A percentile compares a stretch with the other conserved stretches of the same genome.
These are phyloP conservation scores for Sphaerophoria taeniata DNA, from an alignment of 2,888 invertebrate genomes.

Conservation along the genomic window DNA sequence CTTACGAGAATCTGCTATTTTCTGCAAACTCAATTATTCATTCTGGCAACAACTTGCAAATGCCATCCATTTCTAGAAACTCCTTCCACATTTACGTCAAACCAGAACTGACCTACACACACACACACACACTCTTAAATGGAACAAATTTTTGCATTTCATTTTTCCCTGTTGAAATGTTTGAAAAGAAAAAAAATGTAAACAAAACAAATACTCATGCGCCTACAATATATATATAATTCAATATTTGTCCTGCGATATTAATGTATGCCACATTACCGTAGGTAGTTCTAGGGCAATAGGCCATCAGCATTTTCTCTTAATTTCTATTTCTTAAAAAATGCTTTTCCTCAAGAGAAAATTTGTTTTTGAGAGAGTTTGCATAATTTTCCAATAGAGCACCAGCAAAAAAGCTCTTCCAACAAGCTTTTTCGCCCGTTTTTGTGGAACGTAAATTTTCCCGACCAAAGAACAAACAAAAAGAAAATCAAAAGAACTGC, in stretches of 20 bases:
- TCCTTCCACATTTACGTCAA: conserved; percentile 12
- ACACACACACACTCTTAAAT: background rate
- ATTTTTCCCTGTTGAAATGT: background rate
- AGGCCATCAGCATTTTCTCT: conserved; percentile 68
- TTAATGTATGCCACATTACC: conserved; percentile 39
- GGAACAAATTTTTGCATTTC: background rate
- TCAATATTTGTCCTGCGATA: conserved; percentile 26
- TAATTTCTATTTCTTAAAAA: background rate
- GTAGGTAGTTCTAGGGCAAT: conserved; percentile 56
- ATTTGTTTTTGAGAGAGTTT: conserved; percentile 19
- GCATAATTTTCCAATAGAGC: conserved; percentile 48
- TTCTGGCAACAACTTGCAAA: conserved; percentile 41
- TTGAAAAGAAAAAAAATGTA: conserved; percentile 48
- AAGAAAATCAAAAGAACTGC: conserved; percentile 23
- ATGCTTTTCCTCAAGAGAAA: conserved; percentile 17
- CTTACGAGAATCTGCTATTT: background rate
- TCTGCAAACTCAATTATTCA: background rate
- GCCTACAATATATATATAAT: conserved; percentile 16
- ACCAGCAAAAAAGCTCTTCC: conserved; percentile 50
- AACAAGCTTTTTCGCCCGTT: conserved; percentile 36
- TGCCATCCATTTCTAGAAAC: conserved; percentile 18
- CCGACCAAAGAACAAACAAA: conserved; percentile 7
- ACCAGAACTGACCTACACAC: conserved; percentile 59
- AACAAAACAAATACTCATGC: conserved; percentile 58
- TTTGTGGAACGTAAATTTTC: conserved; percentile 64